Percentiles rank a stretch among this genome's conserved stretches.
phyloP scores from a whole-genome alignment of 2,888 invertebrate genomes.

The Lacanobia wlatinum region DNA sequence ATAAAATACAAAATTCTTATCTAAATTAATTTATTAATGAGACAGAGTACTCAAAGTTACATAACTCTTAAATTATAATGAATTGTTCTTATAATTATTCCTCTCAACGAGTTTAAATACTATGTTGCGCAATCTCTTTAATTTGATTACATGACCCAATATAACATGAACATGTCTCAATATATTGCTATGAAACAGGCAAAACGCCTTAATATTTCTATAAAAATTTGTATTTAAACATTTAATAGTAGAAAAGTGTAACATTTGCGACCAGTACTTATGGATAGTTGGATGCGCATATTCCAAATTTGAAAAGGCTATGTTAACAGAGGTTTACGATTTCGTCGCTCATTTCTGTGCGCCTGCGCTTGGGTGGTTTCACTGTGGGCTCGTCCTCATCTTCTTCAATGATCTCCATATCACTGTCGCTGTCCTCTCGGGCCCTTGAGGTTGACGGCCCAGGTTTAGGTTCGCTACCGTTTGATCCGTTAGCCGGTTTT shows the following conservation, averaged over 20 bases:
- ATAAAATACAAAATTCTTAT: conserved; percentile 49
- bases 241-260: conserved; percentile 46
- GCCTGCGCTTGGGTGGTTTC: conserved; percentile 85
- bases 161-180: conserved; percentile 42
- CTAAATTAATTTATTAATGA: conserved; percentile 72
- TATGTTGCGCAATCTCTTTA: conserved; percentile 52
- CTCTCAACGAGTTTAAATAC: conserved; percentile 60
- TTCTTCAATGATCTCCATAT: conserved; percentile 88
- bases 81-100: conserved; percentile 70
- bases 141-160: conserved; percentile 51
- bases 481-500: conserved; percentile 81
- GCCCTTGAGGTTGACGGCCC: conserved; percentile 85
- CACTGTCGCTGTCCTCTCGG: conserved; percentile 85
- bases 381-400: conserved; percentile 82
- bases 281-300: conserved; percentile 32
- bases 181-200: conserved; percentile 56
- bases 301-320: conserved; percentile 32
- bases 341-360: conserved; percentile 79
- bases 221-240: conserved; percentile 52
- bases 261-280: conserved; percentile 45
- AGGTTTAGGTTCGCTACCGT: conserved; percentile 83
- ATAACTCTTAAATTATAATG: conserved; percentile 67
- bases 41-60: conserved; percentile 67
- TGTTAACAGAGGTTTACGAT: conserved; percentile 85
- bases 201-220: conserved; percentile 60